phyloP scores from a whole-genome alignment of 2,888 invertebrate species.

The Muschampia plurimacula region DNA sequence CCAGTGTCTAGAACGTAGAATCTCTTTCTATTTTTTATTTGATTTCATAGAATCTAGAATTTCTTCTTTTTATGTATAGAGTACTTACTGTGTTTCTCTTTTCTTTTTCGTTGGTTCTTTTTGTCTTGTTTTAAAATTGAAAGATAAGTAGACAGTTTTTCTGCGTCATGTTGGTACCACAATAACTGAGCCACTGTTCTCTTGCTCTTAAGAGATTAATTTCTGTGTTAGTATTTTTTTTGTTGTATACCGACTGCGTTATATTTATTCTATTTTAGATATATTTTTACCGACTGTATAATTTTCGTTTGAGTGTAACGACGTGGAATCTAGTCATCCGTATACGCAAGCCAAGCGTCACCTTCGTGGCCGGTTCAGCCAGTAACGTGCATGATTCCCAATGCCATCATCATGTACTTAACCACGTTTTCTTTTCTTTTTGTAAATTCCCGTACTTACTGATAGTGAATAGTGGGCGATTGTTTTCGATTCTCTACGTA shows the following conservation, averaged over 20 bases:
- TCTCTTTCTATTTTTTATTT: not conserved
- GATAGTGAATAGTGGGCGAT: not conserved
- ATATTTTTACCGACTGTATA: not conserved
- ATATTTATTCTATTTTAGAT: not conserved
- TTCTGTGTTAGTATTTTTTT: not conserved
- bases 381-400: conserved; percentile 47
- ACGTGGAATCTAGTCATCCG: conserved; percentile 38
- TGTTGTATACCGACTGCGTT: not conserved
- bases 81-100: not conserved
- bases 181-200: not conserved
- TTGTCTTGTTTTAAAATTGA: not conserved
- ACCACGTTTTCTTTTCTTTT: conserved; percentile 32
- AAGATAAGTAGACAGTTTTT: not conserved
- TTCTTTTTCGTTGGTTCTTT: not conserved
- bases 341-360: conserved; percentile 45
- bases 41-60: not conserved
- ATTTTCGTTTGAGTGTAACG: conserved; percentile 12
- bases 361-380: conserved; percentile 49
- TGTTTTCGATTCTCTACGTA: conserved; percentile 23
- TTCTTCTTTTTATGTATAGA: not conserved
- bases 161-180: not conserved
- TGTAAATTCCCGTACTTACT: conserved; percentile 15
- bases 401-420: conserved; percentile 45
- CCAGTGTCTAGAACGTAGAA: not conserved
- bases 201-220: not conserved